Percentiles rank a stretch among this genome's conserved stretches.
Conservation (phyloP, 2,888 invertebrate species). For the Micoletzkya japonica region DNA sequence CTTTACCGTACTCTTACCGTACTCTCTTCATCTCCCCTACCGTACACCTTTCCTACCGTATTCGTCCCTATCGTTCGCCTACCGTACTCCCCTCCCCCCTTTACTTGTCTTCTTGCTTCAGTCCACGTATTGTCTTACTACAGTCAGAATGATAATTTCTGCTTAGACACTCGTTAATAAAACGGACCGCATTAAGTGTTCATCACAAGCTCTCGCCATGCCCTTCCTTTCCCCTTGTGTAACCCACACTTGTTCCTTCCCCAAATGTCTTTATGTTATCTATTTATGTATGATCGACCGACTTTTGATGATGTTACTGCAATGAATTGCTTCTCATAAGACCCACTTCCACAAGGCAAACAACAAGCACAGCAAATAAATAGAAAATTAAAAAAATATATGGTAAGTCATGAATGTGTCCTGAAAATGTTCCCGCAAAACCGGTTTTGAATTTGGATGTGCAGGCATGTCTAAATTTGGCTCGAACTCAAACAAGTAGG, state of each 20-base stretch:
- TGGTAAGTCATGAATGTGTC: neutral
- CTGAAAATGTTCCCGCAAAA: neutral
- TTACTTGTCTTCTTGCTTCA: too few relatives aligned
- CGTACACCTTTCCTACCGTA: neutral
- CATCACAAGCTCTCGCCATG: constrained; percentile 28
- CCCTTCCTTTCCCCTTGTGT: constrained; percentile 19
- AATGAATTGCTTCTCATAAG: constrained; percentile 20
- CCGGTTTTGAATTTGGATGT: neutral
- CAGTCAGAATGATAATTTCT: too few relatives aligned
- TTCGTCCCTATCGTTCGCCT: constrained; percentile 1
- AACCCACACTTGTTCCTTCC: constrained; percentile 15
- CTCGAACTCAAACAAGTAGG: neutral
- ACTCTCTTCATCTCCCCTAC: neutral
- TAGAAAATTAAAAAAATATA: neutral
- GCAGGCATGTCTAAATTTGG: neutral
- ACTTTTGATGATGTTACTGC: constrained; percentile 22
- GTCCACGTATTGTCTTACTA: too few relatives aligned
- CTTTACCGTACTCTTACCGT: neutral
- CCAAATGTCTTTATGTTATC: constrained; percentile 23
- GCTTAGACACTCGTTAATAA: neutral
- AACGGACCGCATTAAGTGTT: constrained; percentile 21
- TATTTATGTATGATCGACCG: constrained; percentile 28
- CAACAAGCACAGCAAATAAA: neutral
- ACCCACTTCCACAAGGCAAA: neutral
- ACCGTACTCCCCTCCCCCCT: neutral